Evolutionary conservation across 2,113 vertebrate species (phyloP), one percentile per base, ranked within the genome.

Genomic region (Colossoma macropomum): DNA sequence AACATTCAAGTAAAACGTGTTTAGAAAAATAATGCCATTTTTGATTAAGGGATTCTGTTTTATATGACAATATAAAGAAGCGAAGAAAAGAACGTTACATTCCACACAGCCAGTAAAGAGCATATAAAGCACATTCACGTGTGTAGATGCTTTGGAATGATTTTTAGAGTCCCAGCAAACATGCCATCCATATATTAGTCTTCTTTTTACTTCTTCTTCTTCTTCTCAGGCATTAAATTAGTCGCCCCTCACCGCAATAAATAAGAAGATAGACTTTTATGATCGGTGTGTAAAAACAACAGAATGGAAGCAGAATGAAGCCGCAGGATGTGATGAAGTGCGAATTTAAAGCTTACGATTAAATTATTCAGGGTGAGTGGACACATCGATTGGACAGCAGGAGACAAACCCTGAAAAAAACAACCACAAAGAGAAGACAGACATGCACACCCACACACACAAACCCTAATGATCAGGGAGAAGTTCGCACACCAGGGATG

Each of bases 61-160:
- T 63, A 21, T 54, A 41, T 52, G n/a, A 60, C 54, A 23, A 71
- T 30, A 45, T 8, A 66, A 80, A 71, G 56, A 41, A 69, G 1
- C 7, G 45, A 68, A 76, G 17, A 15, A 19, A 52, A 19, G 28
- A 83, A 87, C 81, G 75, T 88, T 79, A 91, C 75, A 88, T 76
- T 74, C 41, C 34, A 54, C 76, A 79, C 69, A 73, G 77, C 90
- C 87, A 88, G 83, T 72, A 90, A 48, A 88, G 85, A 89, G 79
- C 86, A 79, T 91, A 92, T 92, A 84, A 92, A 92, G 88, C 89
- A 95, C 91, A 95, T 93, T 93, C 87, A 41, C 88, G 77, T 86
- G 87, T 86, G 90, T 85, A 87, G 88, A 92, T 87, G 86, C 89
- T 92, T 93, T 93, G 93, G 94, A 94, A 95, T 94, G 92, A 91